Evolutionary conservation across 2,797 vertebrate genomes (phyloP), one percentile per base, ranked within the genome.

Genomic region (Aplochiton taeniatus): DNA sequence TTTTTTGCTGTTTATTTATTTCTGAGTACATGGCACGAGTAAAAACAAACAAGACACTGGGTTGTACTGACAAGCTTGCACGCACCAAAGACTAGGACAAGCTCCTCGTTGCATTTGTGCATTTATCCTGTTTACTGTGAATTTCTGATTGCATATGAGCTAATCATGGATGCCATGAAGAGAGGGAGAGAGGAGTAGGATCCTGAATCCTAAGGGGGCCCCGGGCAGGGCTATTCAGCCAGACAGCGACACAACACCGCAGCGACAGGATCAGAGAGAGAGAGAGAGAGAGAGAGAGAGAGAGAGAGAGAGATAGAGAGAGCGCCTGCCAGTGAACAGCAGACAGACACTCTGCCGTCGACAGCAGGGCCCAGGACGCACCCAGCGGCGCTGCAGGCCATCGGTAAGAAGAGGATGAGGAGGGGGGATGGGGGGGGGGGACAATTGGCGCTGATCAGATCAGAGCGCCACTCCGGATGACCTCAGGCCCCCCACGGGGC

Each of bases 401-500:
- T 56, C 70, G 73, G 31, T 31, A 31, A 31, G 31, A 31, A 31
- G 70, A 76, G 66, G 72, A 83, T 84, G 75, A 73, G 6, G 43
- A 31, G 31, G 31, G 31, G 31, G 2, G 31, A 6, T 3, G 31
- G 31, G 31, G 31, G 6, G 31, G 63, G 57, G 72, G 77, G 74
- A 84, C 80, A 79, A 85, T 75, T 68, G 80, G 61, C 63, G 62
- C 69, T 62, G 79, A 84, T 88, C 86, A 80, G 83, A 89, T 90
- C 88, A 86, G 85, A 90, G 86, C 74, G 31, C 83, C 82, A 70
- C 84, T 87, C 74, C 43, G 54, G 71, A 85, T 90, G 89, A 93
- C 87, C 89, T 90, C 88, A 89, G 82, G 77, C 81, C 73, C 81
- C 89, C 89, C 66, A 80, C 85, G 59, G 89, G 90, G 88, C 61